phyloP scores from a whole-genome alignment of 1,140 invertebrate species.

The Drosophila obscura region DNA sequence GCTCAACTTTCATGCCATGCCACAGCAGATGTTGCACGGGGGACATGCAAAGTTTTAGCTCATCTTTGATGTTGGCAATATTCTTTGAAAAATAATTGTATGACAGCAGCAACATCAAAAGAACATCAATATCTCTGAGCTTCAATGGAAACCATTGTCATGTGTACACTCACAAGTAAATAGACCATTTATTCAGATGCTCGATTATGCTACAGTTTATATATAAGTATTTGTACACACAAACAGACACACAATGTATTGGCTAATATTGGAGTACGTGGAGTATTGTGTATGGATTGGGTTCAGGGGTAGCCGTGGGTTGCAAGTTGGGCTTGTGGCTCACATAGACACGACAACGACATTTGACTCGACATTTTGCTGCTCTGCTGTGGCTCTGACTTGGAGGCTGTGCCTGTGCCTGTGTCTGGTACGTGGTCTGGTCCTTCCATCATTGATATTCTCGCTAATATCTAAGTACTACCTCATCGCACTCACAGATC shows the following conservation, averaged over 20 bases:
- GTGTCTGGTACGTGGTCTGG: slow-evolving; percentile 24
- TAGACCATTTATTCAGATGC: slow-evolving; percentile 64
- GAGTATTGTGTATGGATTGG: too few relatives aligned
- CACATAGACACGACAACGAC: slow-evolving; percentile 51
- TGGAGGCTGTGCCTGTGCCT: too few relatives aligned
- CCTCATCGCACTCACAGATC: slow-evolving; percentile 38
- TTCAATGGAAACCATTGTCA: slow-evolving; percentile 6
- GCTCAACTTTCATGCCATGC: not conserved
- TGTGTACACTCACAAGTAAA: slow-evolving; percentile 66
- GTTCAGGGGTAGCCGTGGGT: slow-evolving; percentile 1
- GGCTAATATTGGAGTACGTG: not conserved
- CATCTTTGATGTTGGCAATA: not conserved
- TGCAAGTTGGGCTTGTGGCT: slow-evolving; percentile 13
- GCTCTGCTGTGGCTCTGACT: not conserved
- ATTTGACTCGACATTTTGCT: slow-evolving; percentile 23
- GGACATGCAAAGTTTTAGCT: not conserved
- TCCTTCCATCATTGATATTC: slow-evolving; percentile 16
- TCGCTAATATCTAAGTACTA: slow-evolving; percentile 11
- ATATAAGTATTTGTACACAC: not conserved
- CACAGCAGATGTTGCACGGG: not conserved
- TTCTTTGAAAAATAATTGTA: slow-evolving; percentile 6
- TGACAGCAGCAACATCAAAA: slow-evolving; percentile 11
- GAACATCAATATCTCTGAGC: not conserved
- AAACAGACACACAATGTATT: slow-evolving; percentile 3
- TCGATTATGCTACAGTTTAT: slow-evolving; percentile 21